Conservation (phyloP, 2,888 invertebrate genomes). For the Timandra comae region DNA sequence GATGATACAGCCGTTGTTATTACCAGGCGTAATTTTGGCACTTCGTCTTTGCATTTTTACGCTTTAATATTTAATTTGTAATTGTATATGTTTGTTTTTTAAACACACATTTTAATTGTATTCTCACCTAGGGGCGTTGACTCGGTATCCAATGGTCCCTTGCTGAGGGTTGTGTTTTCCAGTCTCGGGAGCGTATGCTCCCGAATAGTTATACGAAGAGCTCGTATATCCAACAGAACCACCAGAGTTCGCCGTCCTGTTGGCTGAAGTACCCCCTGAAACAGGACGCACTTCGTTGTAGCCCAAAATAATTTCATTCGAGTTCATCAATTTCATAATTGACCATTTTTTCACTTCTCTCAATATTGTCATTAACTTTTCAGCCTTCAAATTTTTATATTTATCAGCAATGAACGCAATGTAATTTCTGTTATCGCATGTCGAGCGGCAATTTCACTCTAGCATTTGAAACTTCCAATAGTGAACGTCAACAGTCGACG, state of each 20-base stretch:
- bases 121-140: conserved; percentile 80
- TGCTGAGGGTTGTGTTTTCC: conserved; percentile 69
- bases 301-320: conserved; percentile 30
- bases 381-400: conserved; percentile 11
- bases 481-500: conserved; percentile 56
- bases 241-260: conserved; percentile 81
- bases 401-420: conserved; percentile 20
- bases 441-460: conserved; percentile 51
- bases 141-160: conserved; percentile 77
- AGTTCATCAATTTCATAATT: conserved; percentile 17
- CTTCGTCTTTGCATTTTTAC: neutral
- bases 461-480: conserved; percentile 31
- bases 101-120: conserved; percentile 10
- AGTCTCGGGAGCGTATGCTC: conserved; percentile 67
- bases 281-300: conserved; percentile 59
- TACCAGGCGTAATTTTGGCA: neutral
- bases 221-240: conserved; percentile 79
- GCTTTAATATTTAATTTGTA: neutral
- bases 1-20: neutral
- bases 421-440: conserved; percentile 52
- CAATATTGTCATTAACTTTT: conserved; percentile 12
- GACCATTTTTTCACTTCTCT: conserved; percentile 3
- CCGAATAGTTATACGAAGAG: conserved; percentile 60
- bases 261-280: conserved; percentile 82
- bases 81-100: too few relatives aligned